A percentile compares a stretch with the other conserved stretches of the same genome.
Conservation (phyloP, 2,797 vertebrate species). For the Eulemur albifrons region DNA sequence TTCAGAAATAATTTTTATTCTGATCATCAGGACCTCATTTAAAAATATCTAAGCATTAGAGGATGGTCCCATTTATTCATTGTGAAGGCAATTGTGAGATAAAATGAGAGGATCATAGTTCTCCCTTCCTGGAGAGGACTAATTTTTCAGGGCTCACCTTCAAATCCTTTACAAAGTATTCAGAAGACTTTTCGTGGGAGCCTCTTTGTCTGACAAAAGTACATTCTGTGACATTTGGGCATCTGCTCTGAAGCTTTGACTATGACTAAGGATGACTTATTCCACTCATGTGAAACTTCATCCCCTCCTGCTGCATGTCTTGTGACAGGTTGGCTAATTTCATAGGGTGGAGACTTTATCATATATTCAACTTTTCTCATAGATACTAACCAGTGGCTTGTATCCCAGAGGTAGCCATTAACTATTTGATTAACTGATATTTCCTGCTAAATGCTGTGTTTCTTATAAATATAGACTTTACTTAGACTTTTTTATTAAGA, state of each 20-base stretch:
- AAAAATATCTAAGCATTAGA: neutral
- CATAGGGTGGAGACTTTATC: neutral
- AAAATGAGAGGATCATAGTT: conserved; percentile 3
- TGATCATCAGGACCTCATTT: neutral
- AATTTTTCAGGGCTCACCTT: neutral
- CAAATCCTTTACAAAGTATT: conserved; percentile 1
- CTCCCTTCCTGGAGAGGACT: neutral
- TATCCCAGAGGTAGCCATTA: neutral
- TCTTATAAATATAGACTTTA: neutral
- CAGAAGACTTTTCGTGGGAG: neutral
- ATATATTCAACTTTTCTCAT: neutral
- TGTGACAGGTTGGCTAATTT: neutral
- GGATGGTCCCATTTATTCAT: neutral
- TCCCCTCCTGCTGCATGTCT: neutral
- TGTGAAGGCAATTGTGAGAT: neutral
- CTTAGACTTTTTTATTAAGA: neutral
- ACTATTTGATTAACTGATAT: neutral
- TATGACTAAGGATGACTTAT: neutral
- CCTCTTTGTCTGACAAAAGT: neutral
- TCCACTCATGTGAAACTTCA: neutral
- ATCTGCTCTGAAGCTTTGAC: neutral
- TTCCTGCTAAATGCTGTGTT: neutral
- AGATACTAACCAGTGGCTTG: neutral
- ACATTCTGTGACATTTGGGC: neutral
- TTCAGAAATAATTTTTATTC: neutral